Conservation (phyloP, 2,888 invertebrate species). For the Trissolcus japonicus region DNA sequence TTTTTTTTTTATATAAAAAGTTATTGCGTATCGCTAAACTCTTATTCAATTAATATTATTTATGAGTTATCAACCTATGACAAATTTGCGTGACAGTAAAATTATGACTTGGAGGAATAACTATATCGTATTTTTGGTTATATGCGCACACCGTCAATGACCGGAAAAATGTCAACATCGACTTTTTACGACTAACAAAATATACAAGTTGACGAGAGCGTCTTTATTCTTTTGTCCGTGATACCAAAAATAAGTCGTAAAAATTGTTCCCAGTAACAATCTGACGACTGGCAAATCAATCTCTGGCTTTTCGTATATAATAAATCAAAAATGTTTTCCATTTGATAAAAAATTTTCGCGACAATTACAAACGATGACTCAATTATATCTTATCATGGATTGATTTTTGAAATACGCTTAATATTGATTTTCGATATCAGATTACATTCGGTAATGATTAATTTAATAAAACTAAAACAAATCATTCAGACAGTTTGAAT, state of each 20-base stretch:
- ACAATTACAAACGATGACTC: background rate
- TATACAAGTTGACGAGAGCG: conserved; percentile 5
- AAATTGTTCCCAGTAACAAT: background rate
- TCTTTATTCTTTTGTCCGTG: conserved; percentile 17
- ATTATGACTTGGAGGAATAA: conserved; percentile 14
- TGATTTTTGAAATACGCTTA: background rate
- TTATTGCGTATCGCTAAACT: background rate
- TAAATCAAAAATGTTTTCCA: no score
- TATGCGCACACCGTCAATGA: conserved; percentile 19
- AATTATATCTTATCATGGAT: background rate
- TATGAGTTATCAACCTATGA: background rate
- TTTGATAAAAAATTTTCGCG: no score
- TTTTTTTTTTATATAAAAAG: no score
- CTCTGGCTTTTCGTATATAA: background rate
- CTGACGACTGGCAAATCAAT: background rate
- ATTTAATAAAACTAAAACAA: no score
- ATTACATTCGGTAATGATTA: background rate
- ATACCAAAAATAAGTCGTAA: conserved; percentile 13
- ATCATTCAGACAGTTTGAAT: no score
- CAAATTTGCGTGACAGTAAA: conserved; percentile 11
- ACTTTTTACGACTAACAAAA: conserved; percentile 10
- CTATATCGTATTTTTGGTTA: conserved; percentile 20
- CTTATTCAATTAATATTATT: background rate
- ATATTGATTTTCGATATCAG: background rate
- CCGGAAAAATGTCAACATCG: conserved; percentile 22